Conservation (phyloP, 1,140 invertebrate species). For the Bilobella aurantiaca region DNA sequence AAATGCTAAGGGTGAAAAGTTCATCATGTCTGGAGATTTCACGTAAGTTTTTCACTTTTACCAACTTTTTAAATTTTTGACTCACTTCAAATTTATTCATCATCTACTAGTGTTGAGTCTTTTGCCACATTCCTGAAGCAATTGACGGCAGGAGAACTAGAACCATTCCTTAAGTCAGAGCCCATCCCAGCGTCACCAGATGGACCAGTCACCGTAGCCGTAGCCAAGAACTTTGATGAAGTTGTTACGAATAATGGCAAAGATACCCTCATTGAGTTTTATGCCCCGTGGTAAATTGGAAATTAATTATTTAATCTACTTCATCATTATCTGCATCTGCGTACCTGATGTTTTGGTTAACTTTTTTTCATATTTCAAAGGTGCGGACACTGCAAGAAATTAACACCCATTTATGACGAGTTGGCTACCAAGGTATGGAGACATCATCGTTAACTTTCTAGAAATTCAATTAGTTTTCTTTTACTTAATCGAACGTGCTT, state of each 20-base stretch:
- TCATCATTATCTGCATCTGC: no score
- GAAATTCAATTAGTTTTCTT: background rate
- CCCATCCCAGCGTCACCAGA: conserved; percentile 75
- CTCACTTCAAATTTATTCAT: background rate
- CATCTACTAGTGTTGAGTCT: conserved; percentile 58
- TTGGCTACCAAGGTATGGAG: conserved; percentile 68
- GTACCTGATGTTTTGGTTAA: no score
- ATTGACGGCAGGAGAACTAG: conserved; percentile 67
- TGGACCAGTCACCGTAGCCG: conserved; percentile 78
- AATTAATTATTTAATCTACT: no score
- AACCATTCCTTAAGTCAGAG: conserved; percentile 93
- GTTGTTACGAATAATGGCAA: conserved; percentile 81
- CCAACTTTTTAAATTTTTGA: background rate
- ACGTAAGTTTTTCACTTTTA: conserved; percentile 48
- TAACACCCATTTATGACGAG: conserved; percentile 88
- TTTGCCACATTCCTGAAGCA: conserved; percentile 83
- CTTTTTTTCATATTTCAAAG: no score
- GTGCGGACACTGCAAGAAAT: conserved; percentile 97
- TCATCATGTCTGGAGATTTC: conserved; percentile 80
- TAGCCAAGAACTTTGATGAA: conserved; percentile 94
- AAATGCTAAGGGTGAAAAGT: conserved; percentile 77
- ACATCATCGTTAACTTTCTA: background rate
- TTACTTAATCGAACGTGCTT: background rate
- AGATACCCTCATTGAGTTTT: conserved; percentile 94
- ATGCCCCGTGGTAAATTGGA: conserved; percentile 97